A percentile compares a stretch with the other conserved stretches of the same genome.
These are phyloP conservation scores for Strix uralensis DNA, from an alignment of 2,113 vertebrate species.

Conservation along the genomic window DNA sequence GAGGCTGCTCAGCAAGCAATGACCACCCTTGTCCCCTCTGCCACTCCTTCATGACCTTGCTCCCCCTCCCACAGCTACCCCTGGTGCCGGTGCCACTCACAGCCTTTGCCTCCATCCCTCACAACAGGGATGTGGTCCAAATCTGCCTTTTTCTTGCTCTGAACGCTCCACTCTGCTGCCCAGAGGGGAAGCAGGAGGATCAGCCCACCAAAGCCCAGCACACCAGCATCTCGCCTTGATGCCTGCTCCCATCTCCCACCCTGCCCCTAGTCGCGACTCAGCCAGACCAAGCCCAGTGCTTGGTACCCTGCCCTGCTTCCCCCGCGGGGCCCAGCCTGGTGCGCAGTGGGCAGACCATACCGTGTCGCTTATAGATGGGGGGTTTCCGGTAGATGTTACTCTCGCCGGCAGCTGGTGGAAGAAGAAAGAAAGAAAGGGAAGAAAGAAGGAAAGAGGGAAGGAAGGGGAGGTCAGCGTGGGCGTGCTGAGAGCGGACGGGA, in stretches of 20 bases:
- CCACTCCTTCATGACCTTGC: background rate
- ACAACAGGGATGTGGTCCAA: fast-evolving
- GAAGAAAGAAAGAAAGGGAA: slow-evolving; percentile 66
- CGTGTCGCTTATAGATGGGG: slow-evolving; percentile 97
- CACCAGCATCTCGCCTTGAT: fast-evolving
- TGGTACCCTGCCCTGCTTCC: background rate
- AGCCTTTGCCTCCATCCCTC: background rate
- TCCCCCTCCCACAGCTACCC: background rate
- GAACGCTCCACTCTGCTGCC: background rate
- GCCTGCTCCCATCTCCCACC: background rate
- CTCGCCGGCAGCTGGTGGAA: slow-evolving; percentile 86
- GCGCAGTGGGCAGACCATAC: slow-evolving; percentile 64
- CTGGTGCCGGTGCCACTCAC: fast-evolving
- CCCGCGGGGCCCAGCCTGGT: background rate
- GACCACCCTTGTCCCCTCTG: background rate
- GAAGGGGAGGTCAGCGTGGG: slow-evolving; percentile 39
- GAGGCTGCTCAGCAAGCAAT: background rate
- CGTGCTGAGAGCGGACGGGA: slow-evolving; percentile 4
- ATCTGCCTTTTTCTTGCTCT: background rate
- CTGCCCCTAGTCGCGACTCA: fast-evolving
- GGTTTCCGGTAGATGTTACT: slow-evolving; percentile 98
- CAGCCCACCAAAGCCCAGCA: background rate
- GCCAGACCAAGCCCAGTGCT: background rate
- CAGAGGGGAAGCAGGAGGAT: background rate
- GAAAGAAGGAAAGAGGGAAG: slow-evolving; percentile 6